Base-by-base conservation (phyloP, 2,113 vertebrate genomes). In the Zingel zingel region DNA sequence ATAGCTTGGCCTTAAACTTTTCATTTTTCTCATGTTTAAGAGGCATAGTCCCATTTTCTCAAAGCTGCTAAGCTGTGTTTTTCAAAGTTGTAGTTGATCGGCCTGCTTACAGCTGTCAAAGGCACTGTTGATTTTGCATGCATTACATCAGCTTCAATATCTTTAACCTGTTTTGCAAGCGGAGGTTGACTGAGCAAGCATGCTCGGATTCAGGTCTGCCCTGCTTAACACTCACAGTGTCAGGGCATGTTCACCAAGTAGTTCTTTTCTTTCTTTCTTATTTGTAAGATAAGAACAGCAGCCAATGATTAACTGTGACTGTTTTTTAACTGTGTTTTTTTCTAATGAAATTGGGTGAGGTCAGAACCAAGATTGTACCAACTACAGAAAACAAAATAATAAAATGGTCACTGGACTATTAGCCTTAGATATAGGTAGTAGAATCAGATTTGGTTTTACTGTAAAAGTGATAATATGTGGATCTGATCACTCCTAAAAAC, bases 11-110 rank as follows among this genome's bases (percentile, higher is more conserved):
- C 61, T 74, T 63, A 79, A 73, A 68, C 82, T 74, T 78, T 82
- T 73, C 65, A 79, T 91, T 91, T 91, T 79, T 63, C 86, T 71
- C 57, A n/a, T 77, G 67, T 77, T 86, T 78, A 84, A 81, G 77
- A 86, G 79, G 43, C 74, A 63, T 33, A 54, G 53, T 77, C 58
- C 76, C 54, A 73, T 89, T 87, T 85, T 27, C 77, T 81, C 58
- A 75, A 74, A 83, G 79, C 78, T 74, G 67, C 65, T 75, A 68
- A 88, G 54, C 67, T 70, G 53, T 86, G 78, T 85, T 61, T 83
- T 64, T 70, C 71, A 73, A 84, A 65, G 79, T 54, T 81, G 86
- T 23, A 81, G 45, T 45, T 84, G 74, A 68, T 91, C 16, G n/a
- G 56, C 64, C 63, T 83, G 48, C 66, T 76, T 74, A 30, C 64